Percentiles rank a stretch among this genome's conserved stretches.
Evolutionary conservation across 2,888 invertebrate species (phyloP).

Genomic region (Drosophila suboccidentalis): DNA sequence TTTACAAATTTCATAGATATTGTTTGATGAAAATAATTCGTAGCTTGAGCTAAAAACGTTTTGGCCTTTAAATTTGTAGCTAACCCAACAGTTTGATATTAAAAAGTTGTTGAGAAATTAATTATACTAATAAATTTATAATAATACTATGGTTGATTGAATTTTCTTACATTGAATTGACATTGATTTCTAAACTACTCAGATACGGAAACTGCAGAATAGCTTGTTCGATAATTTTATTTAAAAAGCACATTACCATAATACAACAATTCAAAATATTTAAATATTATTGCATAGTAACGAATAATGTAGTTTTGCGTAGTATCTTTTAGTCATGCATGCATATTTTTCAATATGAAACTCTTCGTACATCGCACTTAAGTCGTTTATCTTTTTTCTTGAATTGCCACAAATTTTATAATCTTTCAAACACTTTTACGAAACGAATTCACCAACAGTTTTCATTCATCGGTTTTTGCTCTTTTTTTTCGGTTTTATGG

Average conservation of each 20-base stretch:
- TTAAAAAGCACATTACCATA: too few relatives aligned
- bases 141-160: background rate
- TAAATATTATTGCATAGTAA: too few relatives aligned
- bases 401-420: slow-evolving; percentile 13
- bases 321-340: too few relatives aligned
- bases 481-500: slow-evolving; percentile 20
- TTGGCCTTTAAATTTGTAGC: background rate
- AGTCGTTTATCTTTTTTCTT: background rate
- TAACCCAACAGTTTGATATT: background rate
- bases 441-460: slow-evolving; percentile 27
- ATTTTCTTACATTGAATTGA: too few relatives aligned
- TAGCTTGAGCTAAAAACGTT: too few relatives aligned
- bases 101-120: background rate
- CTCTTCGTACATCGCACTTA: background rate
- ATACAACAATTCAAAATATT: too few relatives aligned
- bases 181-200: too few relatives aligned
- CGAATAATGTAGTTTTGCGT: too few relatives aligned
- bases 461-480: background rate
- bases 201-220: too few relatives aligned
- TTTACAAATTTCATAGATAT: background rate
- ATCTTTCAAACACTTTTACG: slow-evolving; percentile 24
- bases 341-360: too few relatives aligned
- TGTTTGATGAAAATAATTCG: background rate
- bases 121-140: too few relatives aligned
- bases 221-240: too few relatives aligned